A percentile compares a stretch with the other conserved stretches of the same genome.
These are phyloP conservation scores for Oenanthe oenanthe DNA, from an alignment of 2,113 vertebrate genomes.

Conservation along the genomic window DNA sequence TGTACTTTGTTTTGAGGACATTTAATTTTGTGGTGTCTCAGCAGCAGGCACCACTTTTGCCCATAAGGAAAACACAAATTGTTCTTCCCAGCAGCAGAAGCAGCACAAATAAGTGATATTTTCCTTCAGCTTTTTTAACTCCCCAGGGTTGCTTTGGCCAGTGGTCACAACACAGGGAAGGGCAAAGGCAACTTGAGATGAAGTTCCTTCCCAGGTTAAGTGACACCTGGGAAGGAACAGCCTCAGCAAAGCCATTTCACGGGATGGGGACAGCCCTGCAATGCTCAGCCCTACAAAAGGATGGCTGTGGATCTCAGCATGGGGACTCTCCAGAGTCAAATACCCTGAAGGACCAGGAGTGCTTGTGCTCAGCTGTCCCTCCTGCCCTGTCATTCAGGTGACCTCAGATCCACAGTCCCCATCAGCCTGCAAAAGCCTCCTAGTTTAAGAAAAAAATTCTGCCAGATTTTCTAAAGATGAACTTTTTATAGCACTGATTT, in stretches of 20 bases:
- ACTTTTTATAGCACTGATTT: not conserved
- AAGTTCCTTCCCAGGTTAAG: not conserved
- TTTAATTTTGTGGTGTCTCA: not conserved
- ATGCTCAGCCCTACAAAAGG: not conserved
- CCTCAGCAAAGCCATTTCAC: not conserved
- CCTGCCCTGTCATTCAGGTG: not conserved
- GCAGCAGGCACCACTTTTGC: not conserved
- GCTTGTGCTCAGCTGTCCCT: accelerated
- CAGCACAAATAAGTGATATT: not conserved
- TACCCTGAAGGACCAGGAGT: not conserved
- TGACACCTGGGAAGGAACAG: not conserved
- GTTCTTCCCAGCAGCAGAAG: not conserved
- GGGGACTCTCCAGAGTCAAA: not conserved
- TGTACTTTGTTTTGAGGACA: not conserved
- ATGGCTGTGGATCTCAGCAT: not conserved
- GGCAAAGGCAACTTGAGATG: not conserved
- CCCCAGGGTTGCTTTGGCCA: accelerated
- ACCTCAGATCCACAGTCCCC: not conserved
- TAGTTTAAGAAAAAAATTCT: not conserved
- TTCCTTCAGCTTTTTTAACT: not conserved
- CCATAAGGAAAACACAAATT: not conserved
- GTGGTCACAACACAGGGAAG: not conserved
- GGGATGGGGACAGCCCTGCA: not conserved
- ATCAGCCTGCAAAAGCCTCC: not conserved
- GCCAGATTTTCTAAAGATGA: not conserved